Evolutionary conservation across 2,113 vertebrate genomes (phyloP).

Genomic region (Gobiocypris rarus): DNA sequence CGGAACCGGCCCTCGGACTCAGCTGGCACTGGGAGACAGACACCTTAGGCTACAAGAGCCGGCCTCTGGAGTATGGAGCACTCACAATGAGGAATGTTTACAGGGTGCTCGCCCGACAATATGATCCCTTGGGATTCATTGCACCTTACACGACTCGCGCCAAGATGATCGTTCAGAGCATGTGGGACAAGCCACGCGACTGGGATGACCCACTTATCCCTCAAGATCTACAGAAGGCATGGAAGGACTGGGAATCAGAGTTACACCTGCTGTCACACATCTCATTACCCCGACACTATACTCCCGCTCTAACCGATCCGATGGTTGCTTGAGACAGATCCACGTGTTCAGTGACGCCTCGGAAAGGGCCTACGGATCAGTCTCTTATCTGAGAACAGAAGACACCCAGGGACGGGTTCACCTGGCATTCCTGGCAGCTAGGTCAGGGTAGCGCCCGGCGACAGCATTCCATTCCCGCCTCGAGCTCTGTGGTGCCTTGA

Average conservation of each 20-base stretch:
- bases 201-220: constrained; percentile 3
- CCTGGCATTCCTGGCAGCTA: neutral
- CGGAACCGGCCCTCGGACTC: neutral
- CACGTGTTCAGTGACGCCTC: neutral
- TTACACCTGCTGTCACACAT: neutral
- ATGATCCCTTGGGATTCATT: neutral
- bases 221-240: neutral
- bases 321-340: neutral
- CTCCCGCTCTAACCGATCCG: neutral
- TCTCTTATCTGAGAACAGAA: too few species aligned
- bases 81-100: neutral
- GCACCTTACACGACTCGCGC: neutral
- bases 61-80: neutral
- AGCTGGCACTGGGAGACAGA: constrained; percentile 10
- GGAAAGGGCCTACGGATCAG: neutral
- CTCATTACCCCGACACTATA: neutral
- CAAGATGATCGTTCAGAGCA: neutral
- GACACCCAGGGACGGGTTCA: neutral
- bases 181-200: neutral
- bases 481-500: neutral
- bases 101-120: neutral
- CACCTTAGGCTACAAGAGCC: neutral
- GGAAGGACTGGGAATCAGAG: neutral
- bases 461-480: neutral
- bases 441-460: neutral